Evolutionary conservation across 2,888 invertebrate species (phyloP).

Genomic region (Trissolcus japonicus): DNA sequence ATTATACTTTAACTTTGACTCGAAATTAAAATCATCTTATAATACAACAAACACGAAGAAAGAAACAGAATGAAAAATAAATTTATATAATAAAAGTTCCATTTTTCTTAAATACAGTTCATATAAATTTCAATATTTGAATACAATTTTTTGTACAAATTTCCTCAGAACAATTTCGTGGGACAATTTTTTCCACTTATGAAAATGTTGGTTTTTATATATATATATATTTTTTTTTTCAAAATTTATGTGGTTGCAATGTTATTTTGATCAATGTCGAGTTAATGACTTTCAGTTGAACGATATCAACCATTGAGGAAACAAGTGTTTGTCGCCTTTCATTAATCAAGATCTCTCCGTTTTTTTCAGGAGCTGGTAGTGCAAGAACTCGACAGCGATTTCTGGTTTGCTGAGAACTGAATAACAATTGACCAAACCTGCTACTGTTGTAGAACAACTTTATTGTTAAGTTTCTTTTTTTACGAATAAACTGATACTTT

Average conservation of each 20-base stretch:
- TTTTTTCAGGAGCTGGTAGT: conserved; percentile 26
- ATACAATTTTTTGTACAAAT: background rate
- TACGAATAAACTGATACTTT: background rate
- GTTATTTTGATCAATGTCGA: background rate
- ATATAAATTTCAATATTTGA: background rate
- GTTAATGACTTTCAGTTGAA: background rate
- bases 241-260: background rate
- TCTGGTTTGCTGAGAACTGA: background rate
- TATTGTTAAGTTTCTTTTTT: conserved; percentile 2
- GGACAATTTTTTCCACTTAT: too few relatives aligned
- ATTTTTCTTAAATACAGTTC: background rate
- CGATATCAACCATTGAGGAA: conserved; percentile 6
- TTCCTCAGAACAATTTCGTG: background rate
- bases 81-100: background rate
- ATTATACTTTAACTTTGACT: conserved; percentile 20
- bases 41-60: too few relatives aligned
- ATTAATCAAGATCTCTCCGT: conserved; percentile 40
- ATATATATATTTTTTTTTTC: too few relatives aligned
- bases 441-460: background rate
- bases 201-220: too few relatives aligned
- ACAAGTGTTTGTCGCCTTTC: conserved; percentile 15
- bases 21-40: background rate
- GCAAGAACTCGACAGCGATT: background rate
- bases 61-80: background rate
- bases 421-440: background rate